Evolutionary conservation across 2,797 vertebrate genomes (phyloP).

Genomic region (Graptemys geographica): DNA sequence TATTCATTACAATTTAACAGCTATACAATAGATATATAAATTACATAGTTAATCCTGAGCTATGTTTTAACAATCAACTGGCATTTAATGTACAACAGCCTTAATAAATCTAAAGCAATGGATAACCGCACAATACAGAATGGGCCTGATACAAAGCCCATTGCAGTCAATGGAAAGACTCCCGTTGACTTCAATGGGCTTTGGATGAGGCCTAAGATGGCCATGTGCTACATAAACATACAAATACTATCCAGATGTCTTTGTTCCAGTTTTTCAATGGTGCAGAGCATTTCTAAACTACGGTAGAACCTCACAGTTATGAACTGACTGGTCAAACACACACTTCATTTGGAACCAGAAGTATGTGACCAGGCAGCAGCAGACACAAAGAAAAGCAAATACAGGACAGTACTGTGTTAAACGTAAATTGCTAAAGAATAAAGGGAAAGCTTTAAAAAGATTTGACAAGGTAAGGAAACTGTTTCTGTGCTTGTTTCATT

Average conservation of each 20-base stretch:
- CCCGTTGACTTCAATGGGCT: background rate
- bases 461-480: too few species aligned
- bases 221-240: background rate
- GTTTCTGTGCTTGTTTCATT: too few species aligned
- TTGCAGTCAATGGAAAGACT: background rate
- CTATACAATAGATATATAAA: background rate
- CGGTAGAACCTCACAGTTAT: too few species aligned
- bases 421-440: too few species aligned
- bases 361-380: too few species aligned
- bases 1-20: background rate
- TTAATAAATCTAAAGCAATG: background rate
- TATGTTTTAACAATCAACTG: too few species aligned
- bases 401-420: too few species aligned
- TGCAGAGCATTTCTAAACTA: background rate
- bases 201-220: background rate
- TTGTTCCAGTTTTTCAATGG: background rate
- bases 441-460: too few species aligned
- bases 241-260: rapidly evolving
- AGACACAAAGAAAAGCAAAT: too few species aligned
- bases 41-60: too few species aligned
- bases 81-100: background rate
- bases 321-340: too few species aligned
- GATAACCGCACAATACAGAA: background rate
- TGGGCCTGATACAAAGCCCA: background rate
- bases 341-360: too few species aligned